A percentile compares a stretch with the other conserved stretches of the same genome.
Conservation (phyloP, 2,113 vertebrate genomes). For the Hyla sarda region DNA sequence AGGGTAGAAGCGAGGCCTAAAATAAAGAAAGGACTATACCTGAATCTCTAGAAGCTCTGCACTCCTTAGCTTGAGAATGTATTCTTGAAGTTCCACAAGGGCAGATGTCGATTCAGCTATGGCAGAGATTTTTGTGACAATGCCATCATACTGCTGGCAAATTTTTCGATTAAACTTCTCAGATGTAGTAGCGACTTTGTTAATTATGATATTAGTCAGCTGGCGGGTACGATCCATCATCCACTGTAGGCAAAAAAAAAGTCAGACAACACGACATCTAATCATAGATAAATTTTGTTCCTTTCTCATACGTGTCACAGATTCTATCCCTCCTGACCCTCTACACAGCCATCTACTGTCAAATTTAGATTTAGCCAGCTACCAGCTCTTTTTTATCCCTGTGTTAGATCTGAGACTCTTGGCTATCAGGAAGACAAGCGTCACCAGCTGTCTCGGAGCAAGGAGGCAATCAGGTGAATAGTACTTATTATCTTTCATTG, state of each 20-base stretch:
- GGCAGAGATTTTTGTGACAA: constrained; percentile 74
- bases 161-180: constrained; percentile 80
- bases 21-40: constrained; percentile 69
- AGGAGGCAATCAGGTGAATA: constrained; percentile 85
- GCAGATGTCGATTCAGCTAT: constrained; percentile 67
- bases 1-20: not conserved
- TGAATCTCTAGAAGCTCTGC: constrained; percentile 64
- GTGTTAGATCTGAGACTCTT: constrained; percentile 80
- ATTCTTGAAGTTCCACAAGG: constrained; percentile 69
- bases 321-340: constrained; percentile 79
- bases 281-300: constrained; percentile 81
- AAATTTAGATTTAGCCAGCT: constrained; percentile 80
- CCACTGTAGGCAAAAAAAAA: constrained; percentile 71
- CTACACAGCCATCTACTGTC: constrained; percentile 79
- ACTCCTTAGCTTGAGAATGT: constrained; percentile 65
- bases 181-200: constrained; percentile 77
- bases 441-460: constrained; percentile 82
- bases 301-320: constrained; percentile 77
- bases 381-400: constrained; percentile 78
- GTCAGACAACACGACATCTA: constrained; percentile 80
- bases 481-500: constrained; percentile 83
- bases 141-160: constrained; percentile 71
- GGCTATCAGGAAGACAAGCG: constrained; percentile 81
- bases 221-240: constrained; percentile 78
- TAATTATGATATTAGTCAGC: constrained; percentile 83